These are phyloP conservation scores for Erethizon dorsatum DNA, from an alignment of 2,797 vertebrate genomes.

Conservation along the genomic window DNA sequence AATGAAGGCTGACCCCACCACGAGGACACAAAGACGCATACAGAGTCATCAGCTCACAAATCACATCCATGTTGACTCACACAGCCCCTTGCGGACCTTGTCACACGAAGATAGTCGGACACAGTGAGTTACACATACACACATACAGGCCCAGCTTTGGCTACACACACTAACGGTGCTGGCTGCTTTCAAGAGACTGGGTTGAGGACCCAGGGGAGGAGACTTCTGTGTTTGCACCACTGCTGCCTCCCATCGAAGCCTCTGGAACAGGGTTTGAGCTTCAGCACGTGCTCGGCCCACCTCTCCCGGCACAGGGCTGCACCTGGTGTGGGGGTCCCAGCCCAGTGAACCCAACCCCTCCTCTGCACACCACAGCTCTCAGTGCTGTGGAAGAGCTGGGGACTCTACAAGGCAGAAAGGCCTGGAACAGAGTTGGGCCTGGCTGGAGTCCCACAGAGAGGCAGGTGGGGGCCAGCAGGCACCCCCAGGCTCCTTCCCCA, in stretches of 20 bases:
- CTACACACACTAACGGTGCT: neutral
- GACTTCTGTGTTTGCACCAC: neutral
- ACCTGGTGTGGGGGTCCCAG: neutral
- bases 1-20: neutral
- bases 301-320: neutral
- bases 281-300: neutral
- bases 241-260: neutral
- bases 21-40: constrained; percentile 1
- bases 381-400: neutral
- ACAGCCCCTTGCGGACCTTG: neutral
- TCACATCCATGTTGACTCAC: neutral
- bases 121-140: neutral
- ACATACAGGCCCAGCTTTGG: neutral
- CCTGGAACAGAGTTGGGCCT: neutral
- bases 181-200: neutral
- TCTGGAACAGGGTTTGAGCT: neutral
- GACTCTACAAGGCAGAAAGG: neutral
- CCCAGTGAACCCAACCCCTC: neutral
- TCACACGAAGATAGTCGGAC: neutral
- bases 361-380: neutral
- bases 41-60: neutral
- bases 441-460: neutral
- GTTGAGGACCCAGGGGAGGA: neutral
- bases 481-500: neutral
- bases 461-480: neutral